Conservation (phyloP, 2,888 invertebrate species). For the Cephus spinipes region DNA sequence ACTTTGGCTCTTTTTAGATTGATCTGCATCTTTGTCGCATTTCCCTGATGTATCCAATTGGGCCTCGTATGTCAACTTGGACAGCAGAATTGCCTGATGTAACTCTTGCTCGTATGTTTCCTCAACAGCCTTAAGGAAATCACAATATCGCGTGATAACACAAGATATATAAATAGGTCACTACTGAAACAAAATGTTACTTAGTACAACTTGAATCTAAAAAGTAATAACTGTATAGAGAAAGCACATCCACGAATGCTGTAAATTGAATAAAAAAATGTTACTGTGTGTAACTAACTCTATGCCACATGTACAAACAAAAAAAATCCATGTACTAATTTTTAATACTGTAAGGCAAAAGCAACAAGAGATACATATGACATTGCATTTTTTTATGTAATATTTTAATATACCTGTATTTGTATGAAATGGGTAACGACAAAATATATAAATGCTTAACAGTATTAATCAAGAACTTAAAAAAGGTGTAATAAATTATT, state of each 20-base stretch:
- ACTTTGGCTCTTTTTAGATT: conserved; percentile 63
- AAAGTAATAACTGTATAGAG: neutral
- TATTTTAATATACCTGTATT: neutral
- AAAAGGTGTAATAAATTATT: neutral
- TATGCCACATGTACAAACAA: neutral
- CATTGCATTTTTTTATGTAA: neutral
- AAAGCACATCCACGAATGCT: neutral
- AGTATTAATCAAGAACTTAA: neutral
- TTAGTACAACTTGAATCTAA: neutral
- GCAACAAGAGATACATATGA: neutral
- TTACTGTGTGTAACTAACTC: neutral
- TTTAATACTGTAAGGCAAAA: neutral
- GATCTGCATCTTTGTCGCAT: conserved; percentile 74
- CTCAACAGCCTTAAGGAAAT: conserved; percentile 53
- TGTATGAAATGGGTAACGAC: neutral
- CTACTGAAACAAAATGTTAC: conserved; percentile 35
- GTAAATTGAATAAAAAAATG: neutral
- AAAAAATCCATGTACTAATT: neutral
- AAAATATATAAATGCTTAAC: neutral
- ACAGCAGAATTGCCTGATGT: conserved; percentile 78
- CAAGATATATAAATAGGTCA: conserved; percentile 36
- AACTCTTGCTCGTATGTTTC: conserved; percentile 70
- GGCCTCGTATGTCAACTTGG: conserved; percentile 73
- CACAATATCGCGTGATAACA: conserved; percentile 37
- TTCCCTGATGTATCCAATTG: conserved; percentile 46